Conservation (phyloP, 2,888 invertebrate species). For the Barypeithes pellucidus region DNA sequence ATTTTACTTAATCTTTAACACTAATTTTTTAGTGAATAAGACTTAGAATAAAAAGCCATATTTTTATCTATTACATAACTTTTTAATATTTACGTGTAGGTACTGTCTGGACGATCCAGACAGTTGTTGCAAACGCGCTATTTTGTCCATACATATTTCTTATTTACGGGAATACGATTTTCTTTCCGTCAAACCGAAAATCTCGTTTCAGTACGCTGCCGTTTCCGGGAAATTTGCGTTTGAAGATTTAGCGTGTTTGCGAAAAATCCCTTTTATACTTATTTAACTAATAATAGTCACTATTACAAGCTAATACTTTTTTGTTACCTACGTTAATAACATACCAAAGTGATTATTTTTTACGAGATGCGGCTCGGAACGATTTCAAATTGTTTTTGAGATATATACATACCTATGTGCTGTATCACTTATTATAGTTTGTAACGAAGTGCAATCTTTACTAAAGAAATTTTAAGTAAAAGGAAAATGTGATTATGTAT, state of each 20-base stretch:
- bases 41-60: constrained; percentile 33
- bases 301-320: background rate
- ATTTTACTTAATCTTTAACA: constrained; percentile 25
- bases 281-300: background rate
- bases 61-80: constrained; percentile 8
- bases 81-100: background rate
- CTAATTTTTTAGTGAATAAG: constrained; percentile 17
- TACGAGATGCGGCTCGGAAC: background rate
- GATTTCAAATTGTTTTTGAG: background rate
- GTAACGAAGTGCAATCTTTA: constrained; percentile 17
- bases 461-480: constrained; percentile 5
- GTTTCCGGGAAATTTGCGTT: too few relatives aligned
- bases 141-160: too few relatives aligned
- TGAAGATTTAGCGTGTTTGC: too few relatives aligned
- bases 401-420: too few relatives aligned
- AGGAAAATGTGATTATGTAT: constrained; percentile 3
- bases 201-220: too few relatives aligned
- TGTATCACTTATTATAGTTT: constrained; percentile 1
- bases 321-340: constrained; percentile 3
- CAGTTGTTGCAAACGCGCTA: background rate
- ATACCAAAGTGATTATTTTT: constrained; percentile 25
- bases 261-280: too few relatives aligned
- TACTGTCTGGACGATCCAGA: background rate
- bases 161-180: too few relatives aligned
- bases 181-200: too few relatives aligned